A percentile compares a stretch with the other conserved stretches of the same genome.
Conservation (phyloP, 2,113 vertebrate species). For the Pontoporia blainvillei region DNA sequence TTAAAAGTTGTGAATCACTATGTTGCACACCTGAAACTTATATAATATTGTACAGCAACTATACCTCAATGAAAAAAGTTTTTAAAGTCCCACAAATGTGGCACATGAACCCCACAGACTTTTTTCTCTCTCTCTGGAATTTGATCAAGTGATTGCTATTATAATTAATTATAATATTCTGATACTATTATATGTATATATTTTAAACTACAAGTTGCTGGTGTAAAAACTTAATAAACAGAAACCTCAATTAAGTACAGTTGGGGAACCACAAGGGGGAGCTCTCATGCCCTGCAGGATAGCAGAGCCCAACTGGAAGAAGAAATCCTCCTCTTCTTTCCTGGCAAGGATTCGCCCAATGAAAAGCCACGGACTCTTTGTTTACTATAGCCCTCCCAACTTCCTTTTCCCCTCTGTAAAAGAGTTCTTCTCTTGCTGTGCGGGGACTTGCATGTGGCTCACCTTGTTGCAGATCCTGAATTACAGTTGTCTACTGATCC, state of each 20-base stretch:
- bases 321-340: background rate
- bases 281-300: background rate
- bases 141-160: constrained; percentile 12
- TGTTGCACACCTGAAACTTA: no score
- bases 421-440: no score
- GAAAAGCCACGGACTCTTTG: no score
- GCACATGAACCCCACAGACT: background rate
- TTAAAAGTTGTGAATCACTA: no score
- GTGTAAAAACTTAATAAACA: background rate
- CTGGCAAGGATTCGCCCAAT: no score
- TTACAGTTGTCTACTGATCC: no score
- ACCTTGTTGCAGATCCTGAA: no score
- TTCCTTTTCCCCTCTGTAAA: no score
- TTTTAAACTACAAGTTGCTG: background rate
- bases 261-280: background rate
- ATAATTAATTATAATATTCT: background rate
- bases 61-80: no score
- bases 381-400: no score
- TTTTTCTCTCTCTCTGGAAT: background rate
- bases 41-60: no score
- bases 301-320: background rate
- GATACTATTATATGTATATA: background rate
- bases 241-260: background rate
- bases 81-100: background rate
- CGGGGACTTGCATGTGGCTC: no score